Evolutionary conservation across 2,113 vertebrate genomes (phyloP).

Genomic region (Noctilio leporinus): DNA sequence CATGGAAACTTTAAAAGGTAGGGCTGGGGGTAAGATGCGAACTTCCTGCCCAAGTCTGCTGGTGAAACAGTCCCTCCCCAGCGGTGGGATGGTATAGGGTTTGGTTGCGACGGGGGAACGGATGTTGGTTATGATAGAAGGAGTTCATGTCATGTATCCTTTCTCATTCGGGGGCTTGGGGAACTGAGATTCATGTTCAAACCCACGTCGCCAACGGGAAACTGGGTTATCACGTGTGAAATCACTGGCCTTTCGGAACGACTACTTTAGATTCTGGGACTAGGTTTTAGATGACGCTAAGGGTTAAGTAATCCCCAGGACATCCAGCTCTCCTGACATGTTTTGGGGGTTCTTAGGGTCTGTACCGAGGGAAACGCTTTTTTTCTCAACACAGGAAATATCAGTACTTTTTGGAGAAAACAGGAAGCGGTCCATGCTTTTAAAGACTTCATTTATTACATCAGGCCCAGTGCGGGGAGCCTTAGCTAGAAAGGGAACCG

Average conservation of each 20-base stretch:
- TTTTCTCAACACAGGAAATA: not conserved
- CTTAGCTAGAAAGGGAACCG: not conserved
- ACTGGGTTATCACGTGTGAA: not conserved
- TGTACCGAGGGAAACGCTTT: not conserved
- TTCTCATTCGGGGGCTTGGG: not conserved
- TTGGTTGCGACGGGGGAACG: not conserved
- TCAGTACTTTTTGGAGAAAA: not conserved
- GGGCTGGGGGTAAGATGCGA: constrained; percentile 27
- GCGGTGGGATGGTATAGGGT: too few species aligned
- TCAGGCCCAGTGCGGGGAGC: not conserved
- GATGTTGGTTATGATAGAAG: not conserved
- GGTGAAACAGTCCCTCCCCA: constrained; percentile 56
- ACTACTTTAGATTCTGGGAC: not conserved
- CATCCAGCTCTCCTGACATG: not conserved
- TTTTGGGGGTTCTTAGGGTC: not conserved
- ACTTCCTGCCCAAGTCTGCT: constrained; percentile 21
- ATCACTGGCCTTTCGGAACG: not conserved
- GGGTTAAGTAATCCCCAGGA: not conserved
- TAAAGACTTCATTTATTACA: not conserved
- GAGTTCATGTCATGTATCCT: not conserved
- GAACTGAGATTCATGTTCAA: constrained; percentile 26
- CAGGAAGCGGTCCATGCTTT: not conserved
- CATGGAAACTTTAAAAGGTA: constrained; percentile 94
- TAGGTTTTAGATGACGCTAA: constrained; percentile 10
- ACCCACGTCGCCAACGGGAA: not conserved